Percentiles rank a stretch among this genome's conserved stretches.
These are phyloP conservation scores for Sarcophaga bullata DNA, from an alignment of 1,140 invertebrate genomes.

Conservation along the genomic window DNA sequence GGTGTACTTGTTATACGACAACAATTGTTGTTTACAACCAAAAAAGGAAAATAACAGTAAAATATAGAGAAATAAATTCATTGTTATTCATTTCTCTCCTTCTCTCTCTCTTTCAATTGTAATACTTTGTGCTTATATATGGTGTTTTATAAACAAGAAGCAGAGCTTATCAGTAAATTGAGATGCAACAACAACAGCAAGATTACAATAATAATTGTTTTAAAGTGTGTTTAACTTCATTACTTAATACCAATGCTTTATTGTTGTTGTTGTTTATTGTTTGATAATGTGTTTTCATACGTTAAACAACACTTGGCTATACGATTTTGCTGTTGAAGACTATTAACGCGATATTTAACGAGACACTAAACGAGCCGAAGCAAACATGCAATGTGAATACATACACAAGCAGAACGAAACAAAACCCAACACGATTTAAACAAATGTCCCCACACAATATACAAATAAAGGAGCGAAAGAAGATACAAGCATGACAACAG, in stretches of 20 bases:
- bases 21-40: no score
- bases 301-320: constrained; percentile 32
- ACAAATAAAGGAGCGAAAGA: not conserved
- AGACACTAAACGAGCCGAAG: constrained; percentile 17
- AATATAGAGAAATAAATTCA: no score
- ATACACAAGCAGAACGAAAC: no score
- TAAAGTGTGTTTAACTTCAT: not conserved
- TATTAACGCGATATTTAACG: not conserved
- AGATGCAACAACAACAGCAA: constrained; percentile 1
- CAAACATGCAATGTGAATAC: not conserved
- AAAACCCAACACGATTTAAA: no score
- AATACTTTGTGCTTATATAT: not conserved
- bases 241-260: not conserved
- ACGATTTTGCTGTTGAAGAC: not conserved
- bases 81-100: no score
- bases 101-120: no score
- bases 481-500: not conserved
- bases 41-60: no score
- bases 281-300: not conserved
- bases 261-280: no score
- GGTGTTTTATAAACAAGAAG: not conserved
- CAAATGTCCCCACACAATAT: no score
- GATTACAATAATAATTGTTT: not conserved
- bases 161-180: constrained; percentile 29
- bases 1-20: no score